Evolutionary conservation across 2,888 invertebrate genomes (phyloP).

Genomic region (Mystacides longicornis): DNA sequence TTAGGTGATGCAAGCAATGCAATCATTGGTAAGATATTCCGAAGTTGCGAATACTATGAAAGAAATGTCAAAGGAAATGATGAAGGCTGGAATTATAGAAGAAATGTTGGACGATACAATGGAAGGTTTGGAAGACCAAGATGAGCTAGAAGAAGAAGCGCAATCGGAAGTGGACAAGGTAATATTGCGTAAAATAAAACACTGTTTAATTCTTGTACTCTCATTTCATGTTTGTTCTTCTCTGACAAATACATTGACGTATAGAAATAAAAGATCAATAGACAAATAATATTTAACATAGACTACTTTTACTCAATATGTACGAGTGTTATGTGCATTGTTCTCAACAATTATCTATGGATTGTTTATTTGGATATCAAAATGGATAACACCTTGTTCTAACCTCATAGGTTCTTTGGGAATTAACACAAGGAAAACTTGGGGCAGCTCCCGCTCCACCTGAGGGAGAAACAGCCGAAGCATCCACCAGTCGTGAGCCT

Average conservation of each 20-base stretch:
- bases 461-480: constrained; percentile 55
- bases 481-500: constrained; percentile 40
- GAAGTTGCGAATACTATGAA: constrained; percentile 96
- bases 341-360: no score
- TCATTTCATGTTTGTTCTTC: not conserved
- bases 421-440: constrained; percentile 83
- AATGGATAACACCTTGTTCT: no score
- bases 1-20: constrained; percentile 92
- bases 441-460: constrained; percentile 85
- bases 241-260: no score
- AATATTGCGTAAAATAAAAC: constrained; percentile 11
- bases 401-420: constrained; percentile 77
- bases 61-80: constrained; percentile 98
- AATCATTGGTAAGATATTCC: constrained; percentile 79
- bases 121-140: constrained; percentile 85
- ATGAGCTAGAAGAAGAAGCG: constrained; percentile 94
- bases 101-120: constrained; percentile 99
- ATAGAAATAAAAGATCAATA: no score
- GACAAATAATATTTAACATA: no score
- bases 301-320: no score
- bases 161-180: constrained; percentile 91
- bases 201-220: not conserved
- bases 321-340: no score
- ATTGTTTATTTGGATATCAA: no score
- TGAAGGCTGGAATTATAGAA: constrained; percentile 97